A percentile compares a stretch with the other conserved stretches of the same genome.
phyloP scores from a whole-genome alignment of 2,113 vertebrate genomes.

The Uria lomvia region DNA sequence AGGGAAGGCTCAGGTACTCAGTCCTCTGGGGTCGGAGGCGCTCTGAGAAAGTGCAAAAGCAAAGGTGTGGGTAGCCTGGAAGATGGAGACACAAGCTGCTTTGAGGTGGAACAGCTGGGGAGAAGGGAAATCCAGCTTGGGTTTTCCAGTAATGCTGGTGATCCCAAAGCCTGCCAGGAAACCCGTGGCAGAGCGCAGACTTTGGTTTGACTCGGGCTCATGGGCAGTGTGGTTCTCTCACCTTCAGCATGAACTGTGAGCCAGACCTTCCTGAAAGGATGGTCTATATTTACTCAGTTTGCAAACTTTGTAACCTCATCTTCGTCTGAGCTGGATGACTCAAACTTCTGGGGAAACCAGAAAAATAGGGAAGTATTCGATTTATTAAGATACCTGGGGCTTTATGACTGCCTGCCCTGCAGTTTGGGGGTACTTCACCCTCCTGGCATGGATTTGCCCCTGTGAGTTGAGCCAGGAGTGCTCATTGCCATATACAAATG shows the following conservation, averaged over 20 bases:
- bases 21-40: rapidly evolving
- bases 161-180: neutral
- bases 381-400: neutral
- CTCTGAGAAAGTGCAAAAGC: neutral
- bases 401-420: neutral
- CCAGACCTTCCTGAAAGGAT: neutral
- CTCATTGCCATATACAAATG: rapidly evolving
- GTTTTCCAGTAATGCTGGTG: neutral
- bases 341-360: conserved; percentile 10
- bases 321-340: neutral
- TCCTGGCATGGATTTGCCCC: rapidly evolving
- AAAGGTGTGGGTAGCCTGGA: neutral
- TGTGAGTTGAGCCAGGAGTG: rapidly evolving
- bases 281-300: neutral
- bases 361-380: neutral
- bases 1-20: neutral
- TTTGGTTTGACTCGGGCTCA: neutral
- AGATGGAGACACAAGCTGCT: neutral
- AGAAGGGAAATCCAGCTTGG: neutral
- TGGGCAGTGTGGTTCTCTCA: rapidly evolving
- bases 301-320: neutral
- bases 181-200: neutral
- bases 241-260: neutral
- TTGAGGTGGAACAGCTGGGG: neutral
- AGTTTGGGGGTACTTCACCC: neutral